A percentile compares a stretch with the other conserved stretches of the same genome.
phyloP scores from a whole-genome alignment of 2,113 vertebrate species.

The Castor canadensis region DNA sequence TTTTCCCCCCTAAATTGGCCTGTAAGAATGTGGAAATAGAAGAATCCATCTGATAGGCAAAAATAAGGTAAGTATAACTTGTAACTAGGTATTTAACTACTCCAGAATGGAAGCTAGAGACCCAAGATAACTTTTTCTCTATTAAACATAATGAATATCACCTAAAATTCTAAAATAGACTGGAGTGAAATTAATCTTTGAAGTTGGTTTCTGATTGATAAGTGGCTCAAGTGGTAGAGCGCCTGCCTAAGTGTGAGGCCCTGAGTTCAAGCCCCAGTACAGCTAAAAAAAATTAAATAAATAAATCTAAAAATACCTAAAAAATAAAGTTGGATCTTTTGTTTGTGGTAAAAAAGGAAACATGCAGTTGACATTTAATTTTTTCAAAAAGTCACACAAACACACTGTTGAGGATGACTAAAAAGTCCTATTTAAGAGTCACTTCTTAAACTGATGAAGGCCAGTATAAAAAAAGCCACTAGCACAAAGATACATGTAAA shows the following conservation, averaged over 20 bases:
- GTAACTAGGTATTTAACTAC: background rate
- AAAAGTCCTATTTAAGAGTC: background rate
- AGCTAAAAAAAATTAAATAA: no score
- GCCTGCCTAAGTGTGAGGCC: no score
- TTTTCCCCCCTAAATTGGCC: background rate
- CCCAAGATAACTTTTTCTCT: background rate
- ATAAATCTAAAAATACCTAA: no score
- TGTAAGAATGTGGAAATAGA: background rate
- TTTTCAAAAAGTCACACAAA: background rate
- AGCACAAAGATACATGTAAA: background rate
- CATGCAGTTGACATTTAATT: background rate
- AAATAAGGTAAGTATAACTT: background rate
- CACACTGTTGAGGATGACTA: background rate
- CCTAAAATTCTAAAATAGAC: background rate
- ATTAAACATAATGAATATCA: background rate
- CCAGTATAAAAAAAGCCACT: background rate
- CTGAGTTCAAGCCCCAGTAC: no score
- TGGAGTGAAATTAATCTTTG: background rate
- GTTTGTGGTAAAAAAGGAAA: background rate
- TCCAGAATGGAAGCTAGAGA: background rate
- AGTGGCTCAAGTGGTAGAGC: no score
- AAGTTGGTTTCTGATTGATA: background rate
- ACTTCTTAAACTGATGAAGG: background rate
- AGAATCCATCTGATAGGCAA: background rate
- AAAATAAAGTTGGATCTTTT: no score